Percentiles rank a stretch among this genome's conserved stretches.
These are phyloP conservation scores for Caerostris extrusa DNA, from an alignment of 1,140 invertebrate genomes.

Conservation along the genomic window DNA sequence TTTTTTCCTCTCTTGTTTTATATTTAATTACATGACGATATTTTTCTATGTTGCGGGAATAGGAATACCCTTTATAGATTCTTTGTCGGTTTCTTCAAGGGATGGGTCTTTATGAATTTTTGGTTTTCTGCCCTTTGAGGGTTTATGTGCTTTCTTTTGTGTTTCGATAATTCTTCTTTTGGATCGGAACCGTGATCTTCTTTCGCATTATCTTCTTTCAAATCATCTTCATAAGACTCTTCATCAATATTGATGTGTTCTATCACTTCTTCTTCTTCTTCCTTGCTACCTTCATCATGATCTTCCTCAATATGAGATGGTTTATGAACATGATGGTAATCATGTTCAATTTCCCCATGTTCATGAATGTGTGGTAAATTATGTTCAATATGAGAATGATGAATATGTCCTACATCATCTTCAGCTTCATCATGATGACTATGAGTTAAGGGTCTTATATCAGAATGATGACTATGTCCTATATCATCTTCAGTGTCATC, in stretches of 20 bases:
- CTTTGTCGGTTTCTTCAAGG: neutral
- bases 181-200: neutral
- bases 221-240: neutral
- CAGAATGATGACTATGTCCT: neutral
- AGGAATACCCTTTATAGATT: neutral
- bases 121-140: neutral
- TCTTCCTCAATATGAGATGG: neutral
- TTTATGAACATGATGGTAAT: conserved; percentile 16
- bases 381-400: conserved; percentile 47
- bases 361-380: neutral
- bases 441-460: neutral
- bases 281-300: neutral
- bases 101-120: neutral
- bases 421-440: neutral
- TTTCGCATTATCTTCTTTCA: neutral
- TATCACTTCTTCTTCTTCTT: neutral
- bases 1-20: neutral
- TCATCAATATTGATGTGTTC: conserved; percentile 10
- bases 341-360: neutral
- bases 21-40: neutral
- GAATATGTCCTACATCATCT: neutral
- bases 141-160: neutral
- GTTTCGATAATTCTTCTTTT: neutral
- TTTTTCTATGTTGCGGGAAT: neutral
- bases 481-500: neutral